Conservation (phyloP, 2,888 invertebrate genomes). For the Fragum whitleyi region DNA sequence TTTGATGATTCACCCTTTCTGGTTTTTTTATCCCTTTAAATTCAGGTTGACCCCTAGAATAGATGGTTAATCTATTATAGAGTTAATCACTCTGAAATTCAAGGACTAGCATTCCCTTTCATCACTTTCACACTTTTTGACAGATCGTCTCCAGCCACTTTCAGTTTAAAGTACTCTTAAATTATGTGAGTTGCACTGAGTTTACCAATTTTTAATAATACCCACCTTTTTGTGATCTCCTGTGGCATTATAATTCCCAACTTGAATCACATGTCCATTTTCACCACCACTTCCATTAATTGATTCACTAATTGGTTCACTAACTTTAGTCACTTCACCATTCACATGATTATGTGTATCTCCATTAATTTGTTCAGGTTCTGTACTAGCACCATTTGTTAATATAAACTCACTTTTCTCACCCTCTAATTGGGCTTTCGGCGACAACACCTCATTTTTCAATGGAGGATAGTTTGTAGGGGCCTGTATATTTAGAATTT, state of each 20-base stretch:
- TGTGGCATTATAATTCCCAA: constrained; percentile 59
- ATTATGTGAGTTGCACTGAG: too few species aligned
- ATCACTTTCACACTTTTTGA: too few species aligned
- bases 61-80: too few species aligned
- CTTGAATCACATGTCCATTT: constrained; percentile 66
- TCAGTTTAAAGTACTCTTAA: too few species aligned
- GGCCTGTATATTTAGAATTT: constrained; percentile 59
- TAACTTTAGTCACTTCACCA: constrained; percentile 36
- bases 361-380: constrained; percentile 38
- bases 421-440: constrained; percentile 5
- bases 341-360: constrained; percentile 32
- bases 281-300: constrained; percentile 35
- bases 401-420: constrained; percentile 10
- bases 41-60: too few species aligned
- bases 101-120: too few species aligned
- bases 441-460: constrained; percentile 50
- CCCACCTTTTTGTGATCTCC: constrained; percentile 67
- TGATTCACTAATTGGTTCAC: constrained; percentile 9
- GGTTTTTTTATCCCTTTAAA: too few species aligned
- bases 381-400: constrained; percentile 49
- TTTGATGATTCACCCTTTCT: too few species aligned
- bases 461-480: constrained; percentile 64
- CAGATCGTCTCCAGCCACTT: too few species aligned
- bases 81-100: too few species aligned
- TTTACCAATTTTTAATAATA: too few species aligned